Conservation (phyloP, 1,140 invertebrate genomes). For the Stegodyphus dumicola region DNA sequence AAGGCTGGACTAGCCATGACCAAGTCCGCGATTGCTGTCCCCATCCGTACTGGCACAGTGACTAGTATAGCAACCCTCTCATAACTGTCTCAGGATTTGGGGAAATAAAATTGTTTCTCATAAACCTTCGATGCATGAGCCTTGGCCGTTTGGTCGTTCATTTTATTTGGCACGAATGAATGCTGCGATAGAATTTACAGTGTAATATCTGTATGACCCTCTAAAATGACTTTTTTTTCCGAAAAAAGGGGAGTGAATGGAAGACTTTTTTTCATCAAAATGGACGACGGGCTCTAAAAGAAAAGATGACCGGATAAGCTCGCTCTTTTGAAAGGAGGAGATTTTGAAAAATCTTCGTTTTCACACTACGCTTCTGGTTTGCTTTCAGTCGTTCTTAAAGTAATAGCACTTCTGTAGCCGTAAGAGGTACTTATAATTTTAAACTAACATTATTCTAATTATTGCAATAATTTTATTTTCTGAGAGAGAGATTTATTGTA, state of each 20-base stretch:
- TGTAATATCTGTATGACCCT: constrained; percentile 56
- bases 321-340: constrained; percentile 24
- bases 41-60: constrained; percentile 39
- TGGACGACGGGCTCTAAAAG: constrained; percentile 23
- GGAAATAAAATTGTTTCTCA: constrained; percentile 61
- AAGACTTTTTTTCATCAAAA: constrained; percentile 9
- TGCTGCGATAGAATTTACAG: constrained; percentile 60
- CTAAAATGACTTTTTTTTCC: constrained; percentile 24
- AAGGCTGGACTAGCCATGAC: constrained; percentile 22
- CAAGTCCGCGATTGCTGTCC: constrained; percentile 46
- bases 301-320: constrained; percentile 41
- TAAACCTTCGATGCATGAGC: constrained; percentile 50
- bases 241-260: background rate
- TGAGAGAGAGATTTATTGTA: no score
- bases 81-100: constrained; percentile 60
- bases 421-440: no score
- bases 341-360: constrained; percentile 27
- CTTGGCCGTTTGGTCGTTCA: constrained; percentile 13
- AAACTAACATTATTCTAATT: no score
- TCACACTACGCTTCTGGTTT: background rate
- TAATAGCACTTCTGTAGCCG: no score
- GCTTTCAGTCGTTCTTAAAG: no score
- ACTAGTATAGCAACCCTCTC: constrained; percentile 40
- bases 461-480: no score
- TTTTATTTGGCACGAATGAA: constrained; percentile 59